Base-by-base conservation (phyloP, 2,797 vertebrate species). In the Pristis pectinata region DNA sequence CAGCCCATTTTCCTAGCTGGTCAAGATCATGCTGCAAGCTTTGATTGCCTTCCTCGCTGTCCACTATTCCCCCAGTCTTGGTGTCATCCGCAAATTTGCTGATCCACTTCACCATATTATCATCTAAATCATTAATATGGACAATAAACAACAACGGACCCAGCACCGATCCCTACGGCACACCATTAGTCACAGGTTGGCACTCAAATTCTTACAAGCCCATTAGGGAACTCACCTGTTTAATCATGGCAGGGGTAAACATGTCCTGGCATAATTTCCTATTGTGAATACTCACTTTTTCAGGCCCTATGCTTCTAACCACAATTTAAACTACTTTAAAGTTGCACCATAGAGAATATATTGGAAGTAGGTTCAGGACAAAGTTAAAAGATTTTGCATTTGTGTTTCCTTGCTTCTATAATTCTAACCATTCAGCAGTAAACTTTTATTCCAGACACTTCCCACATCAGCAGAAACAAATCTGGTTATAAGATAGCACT, bases 361-460 rank as follows among this genome's bases (percentile, higher is more conserved):
- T 24, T 27, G 13, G 64, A 91, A 91, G 59, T 37, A 70, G 61
- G 61, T 61, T 67, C 64, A 3, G 49, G 44, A 41, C 27, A 41
- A 34, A 34, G 4, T 74, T 76, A 74, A 93, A 93, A 74, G 44
- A 10, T 53, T 34, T 44, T 53, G 3, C 15, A 44, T 34, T 93
- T 74, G 13, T 34, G 11, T 30, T 27, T 34, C 72, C 70, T 74
- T 44, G 3, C 11, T 93, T 22, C 24, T 49, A 49, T 49, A 64
- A 74, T 76, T 93, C 41, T 53, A 93, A 74, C 74, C 22, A 74
- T 13, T n/a, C 44, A 53, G 67, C 41, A 93, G 70, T 27, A 74
- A 74, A 53, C 44, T 93, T 93, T 74, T 74, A 93, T 74, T 93
- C 44, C 70, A 93, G 30, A 53, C 30, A 49, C 70, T 93, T 74